These are phyloP conservation scores for Pollimyrus isidori DNA, from an alignment of 2,113 vertebrate genomes.

Conservation along the genomic window DNA sequence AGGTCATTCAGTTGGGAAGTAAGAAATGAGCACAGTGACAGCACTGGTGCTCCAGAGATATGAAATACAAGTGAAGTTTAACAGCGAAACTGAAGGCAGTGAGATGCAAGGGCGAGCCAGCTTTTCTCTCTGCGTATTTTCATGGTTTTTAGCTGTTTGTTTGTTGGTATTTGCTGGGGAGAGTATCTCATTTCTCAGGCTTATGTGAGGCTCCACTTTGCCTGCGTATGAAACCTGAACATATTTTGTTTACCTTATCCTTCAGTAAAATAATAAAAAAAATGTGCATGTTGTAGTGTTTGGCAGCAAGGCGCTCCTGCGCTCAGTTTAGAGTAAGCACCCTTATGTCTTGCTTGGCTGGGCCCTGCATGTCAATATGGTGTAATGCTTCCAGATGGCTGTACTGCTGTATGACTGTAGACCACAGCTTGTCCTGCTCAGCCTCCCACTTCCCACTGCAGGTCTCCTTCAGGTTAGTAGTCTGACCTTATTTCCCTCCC, in stretches of 20 bases:
- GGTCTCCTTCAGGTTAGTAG: not conserved
- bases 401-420: not conserved
- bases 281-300: slow-evolving; percentile 5
- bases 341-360: slow-evolving; percentile 8
- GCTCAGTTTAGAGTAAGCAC: not conserved
- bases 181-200: not conserved
- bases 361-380: not conserved
- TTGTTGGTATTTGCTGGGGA: not conserved
- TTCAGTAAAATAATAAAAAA: not conserved
- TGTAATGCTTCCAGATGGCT: slow-evolving; percentile 1
- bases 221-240: not conserved
- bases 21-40: not conserved
- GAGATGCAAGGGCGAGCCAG: not conserved
- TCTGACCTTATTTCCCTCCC: not conserved
- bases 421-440: not conserved
- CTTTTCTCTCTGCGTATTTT: not conserved
- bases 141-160: not conserved
- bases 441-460: not conserved
- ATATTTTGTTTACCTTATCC: slow-evolving; percentile 1
- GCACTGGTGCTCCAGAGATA: not conserved
- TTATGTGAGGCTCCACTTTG: not conserved
- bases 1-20: not conserved
- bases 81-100: not conserved
- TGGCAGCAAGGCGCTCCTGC: not conserved
- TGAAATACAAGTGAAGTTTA: not conserved